These are phyloP conservation scores for Varanus komodoensis DNA, from an alignment of 2,113 vertebrate species.

Conservation along the genomic window DNA sequence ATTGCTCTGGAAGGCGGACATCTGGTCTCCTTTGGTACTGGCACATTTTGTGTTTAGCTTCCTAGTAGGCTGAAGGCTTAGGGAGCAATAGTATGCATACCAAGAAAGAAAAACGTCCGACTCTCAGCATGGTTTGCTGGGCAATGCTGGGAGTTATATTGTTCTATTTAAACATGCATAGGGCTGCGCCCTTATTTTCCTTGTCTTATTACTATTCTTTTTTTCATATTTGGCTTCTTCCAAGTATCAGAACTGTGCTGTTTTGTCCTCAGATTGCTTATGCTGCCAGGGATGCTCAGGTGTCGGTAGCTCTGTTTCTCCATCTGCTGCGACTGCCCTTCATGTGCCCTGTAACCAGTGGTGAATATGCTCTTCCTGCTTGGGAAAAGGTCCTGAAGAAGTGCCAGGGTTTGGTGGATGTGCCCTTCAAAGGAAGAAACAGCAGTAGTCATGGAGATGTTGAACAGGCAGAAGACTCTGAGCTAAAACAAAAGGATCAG, in stretches of 20 bases:
- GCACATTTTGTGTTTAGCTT: background rate
- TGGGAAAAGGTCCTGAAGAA: constrained; percentile 80
- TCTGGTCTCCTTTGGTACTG: background rate
- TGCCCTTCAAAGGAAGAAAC: constrained; percentile 84
- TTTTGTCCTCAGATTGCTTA: constrained; percentile 85
- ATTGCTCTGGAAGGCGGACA: background rate
- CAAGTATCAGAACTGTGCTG: background rate
- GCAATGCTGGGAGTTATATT: no score
- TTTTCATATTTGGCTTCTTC: background rate
- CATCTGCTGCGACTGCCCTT: constrained; percentile 82
- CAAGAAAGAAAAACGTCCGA: no score
- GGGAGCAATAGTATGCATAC: background rate
- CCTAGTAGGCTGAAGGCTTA: background rate
- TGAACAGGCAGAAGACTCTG: constrained; percentile 63
- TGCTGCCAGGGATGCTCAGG: constrained; percentile 93
- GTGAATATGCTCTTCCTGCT: constrained; percentile 41
- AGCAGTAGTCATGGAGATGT: constrained; percentile 74
- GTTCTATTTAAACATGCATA: no score
- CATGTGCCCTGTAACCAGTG: constrained; percentile 51
- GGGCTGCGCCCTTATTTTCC: no score
- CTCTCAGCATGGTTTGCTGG: no score
- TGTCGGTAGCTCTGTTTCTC: constrained; percentile 92
- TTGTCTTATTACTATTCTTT: background rate
- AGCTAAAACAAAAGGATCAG: constrained; percentile 72
- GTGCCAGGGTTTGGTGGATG: constrained; percentile 89